phyloP scores from a whole-genome alignment of 2,113 vertebrate species.

The Martes martes region DNA sequence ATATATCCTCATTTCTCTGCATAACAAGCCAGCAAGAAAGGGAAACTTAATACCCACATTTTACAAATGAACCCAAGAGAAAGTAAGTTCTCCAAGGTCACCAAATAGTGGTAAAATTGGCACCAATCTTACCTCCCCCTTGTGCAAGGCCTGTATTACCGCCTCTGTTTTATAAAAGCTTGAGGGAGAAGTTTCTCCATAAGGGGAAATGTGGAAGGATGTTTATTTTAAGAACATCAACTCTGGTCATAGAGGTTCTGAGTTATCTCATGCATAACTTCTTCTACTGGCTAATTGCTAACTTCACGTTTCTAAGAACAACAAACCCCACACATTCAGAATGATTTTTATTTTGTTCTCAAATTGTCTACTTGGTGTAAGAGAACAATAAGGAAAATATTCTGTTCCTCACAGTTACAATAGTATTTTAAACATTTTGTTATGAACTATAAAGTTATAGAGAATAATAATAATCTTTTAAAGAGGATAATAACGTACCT shows the following conservation, averaged over 20 bases:
- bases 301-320: neutral
- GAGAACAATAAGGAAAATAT: neutral
- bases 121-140: neutral
- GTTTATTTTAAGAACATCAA: neutral
- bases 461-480: neutral
- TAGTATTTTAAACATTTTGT: neutral
- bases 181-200: neutral
- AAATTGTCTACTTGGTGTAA: neutral
- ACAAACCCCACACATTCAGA: neutral
- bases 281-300: neutral
- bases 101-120: neutral
- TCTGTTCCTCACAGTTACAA: neutral
- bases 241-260: neutral
- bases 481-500: neutral
- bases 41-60: neutral
- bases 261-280: neutral
- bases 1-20: neutral
- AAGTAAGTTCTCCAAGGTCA: neutral
- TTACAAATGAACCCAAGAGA: neutral
- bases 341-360: neutral
- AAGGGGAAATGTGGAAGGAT: neutral
- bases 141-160: neutral
- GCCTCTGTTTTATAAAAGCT: neutral
- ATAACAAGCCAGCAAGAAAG: neutral
- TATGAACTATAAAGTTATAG: neutral